Evolutionary conservation across 2,888 invertebrate species (phyloP).

Genomic region (Polydrusus pterygomalis): DNA sequence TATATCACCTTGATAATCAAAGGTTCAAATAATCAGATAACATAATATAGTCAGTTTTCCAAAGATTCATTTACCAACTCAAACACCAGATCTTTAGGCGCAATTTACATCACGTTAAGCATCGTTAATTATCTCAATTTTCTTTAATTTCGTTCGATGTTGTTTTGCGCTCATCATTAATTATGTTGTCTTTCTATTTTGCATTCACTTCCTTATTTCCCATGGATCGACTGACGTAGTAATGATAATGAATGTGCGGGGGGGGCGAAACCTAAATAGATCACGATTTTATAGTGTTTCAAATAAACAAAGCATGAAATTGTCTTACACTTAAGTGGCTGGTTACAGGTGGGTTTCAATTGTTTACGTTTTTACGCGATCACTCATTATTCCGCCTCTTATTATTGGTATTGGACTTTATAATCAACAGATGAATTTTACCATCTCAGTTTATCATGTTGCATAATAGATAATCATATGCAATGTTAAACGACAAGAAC

Average conservation of each 20-base stretch:
- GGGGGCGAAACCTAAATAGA: conserved; percentile 31
- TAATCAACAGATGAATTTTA: too few species aligned
- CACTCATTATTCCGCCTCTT: too few species aligned
- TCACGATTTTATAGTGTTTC: conserved; percentile 38
- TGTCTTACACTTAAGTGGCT: neutral
- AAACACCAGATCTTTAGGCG: conserved; percentile 23
- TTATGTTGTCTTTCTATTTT: conserved; percentile 47
- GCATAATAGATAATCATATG: too few species aligned
- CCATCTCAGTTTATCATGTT: too few species aligned
- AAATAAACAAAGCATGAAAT: conserved; percentile 19
- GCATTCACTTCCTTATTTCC: conserved; percentile 50
- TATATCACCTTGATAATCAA: too few species aligned
- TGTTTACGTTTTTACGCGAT: too few species aligned
- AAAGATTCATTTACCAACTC: conserved; percentile 5
- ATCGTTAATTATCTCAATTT: conserved; percentile 55
- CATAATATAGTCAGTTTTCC: too few species aligned
- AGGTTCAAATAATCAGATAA: too few species aligned
- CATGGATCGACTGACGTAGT: conserved; percentile 35
- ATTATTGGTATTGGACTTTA: too few species aligned
- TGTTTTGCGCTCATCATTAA: conserved; percentile 47
- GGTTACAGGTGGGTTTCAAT: conserved; percentile 5
- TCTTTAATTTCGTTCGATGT: conserved; percentile 50
- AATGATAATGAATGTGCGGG: conserved; percentile 29
- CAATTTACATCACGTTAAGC: conserved; percentile 49
- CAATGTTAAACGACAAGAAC: too few species aligned